phyloP scores from a whole-genome alignment of 2,797 vertebrate genomes.

The Hypotaenidia okinawae region DNA sequence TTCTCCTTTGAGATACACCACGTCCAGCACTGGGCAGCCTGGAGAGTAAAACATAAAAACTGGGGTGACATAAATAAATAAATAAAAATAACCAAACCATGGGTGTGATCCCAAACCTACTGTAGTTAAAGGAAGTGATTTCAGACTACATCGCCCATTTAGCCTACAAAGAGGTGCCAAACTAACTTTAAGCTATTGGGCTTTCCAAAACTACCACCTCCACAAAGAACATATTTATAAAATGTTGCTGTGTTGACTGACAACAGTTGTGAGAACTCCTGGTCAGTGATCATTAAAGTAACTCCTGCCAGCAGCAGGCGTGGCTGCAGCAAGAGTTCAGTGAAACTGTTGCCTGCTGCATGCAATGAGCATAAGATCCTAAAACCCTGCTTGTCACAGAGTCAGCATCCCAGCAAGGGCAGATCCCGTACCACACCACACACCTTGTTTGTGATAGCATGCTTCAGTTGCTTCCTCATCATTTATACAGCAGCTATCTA shows the following conservation, averaged over 20 bases:
- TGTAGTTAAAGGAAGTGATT: slow-evolving; percentile 1
- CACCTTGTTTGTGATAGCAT: background rate
- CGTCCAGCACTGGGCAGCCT: background rate
- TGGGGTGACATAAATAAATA: background rate
- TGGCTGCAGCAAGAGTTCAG: background rate
- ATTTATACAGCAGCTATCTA: background rate
- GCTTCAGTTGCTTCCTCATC: background rate
- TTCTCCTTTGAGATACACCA: background rate
- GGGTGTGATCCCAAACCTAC: background rate
- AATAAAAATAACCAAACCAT: background rate
- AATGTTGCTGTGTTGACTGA: background rate
- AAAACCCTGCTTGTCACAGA: background rate
- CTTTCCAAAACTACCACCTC: background rate
- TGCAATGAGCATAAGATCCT: background rate
- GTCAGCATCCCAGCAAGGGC: background rate
- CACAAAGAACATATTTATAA: background rate
- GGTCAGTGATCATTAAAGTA: background rate
- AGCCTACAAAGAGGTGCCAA: background rate
- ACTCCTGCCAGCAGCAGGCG: background rate
- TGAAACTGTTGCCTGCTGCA: background rate
- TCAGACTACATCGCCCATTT: background rate
- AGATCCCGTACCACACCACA: background rate
- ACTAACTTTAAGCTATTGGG: background rate
- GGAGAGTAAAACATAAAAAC: background rate
- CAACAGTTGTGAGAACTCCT: background rate